phyloP scores from a whole-genome alignment of 1,140 invertebrate genomes.

The Lasaia peninsularis region DNA sequence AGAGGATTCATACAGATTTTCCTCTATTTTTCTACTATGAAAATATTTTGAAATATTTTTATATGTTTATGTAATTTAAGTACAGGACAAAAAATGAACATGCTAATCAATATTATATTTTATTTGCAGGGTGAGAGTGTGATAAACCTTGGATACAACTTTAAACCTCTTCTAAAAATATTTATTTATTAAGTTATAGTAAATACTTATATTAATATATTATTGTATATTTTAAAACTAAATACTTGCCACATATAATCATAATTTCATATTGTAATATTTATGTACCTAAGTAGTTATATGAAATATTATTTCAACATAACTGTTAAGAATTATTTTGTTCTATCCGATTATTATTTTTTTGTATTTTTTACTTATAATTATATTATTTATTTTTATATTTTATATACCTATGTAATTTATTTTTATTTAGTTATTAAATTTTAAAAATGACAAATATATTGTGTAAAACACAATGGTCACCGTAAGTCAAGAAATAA shows the following conservation, averaged over 20 bases:
- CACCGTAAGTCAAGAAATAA: background rate
- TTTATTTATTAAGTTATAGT: background rate
- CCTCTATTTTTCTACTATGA: too few species aligned
- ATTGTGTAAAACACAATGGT: background rate
- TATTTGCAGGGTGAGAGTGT: conserved; percentile 21
- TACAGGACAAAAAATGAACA: too few species aligned
- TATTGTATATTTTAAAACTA: background rate
- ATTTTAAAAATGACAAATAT: background rate
- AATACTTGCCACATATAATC: background rate
- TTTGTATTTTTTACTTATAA: conserved; percentile 15
- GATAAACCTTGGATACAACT: conserved; percentile 11
- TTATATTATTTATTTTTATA: background rate
- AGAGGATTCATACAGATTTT: too few species aligned
- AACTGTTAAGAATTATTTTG: conserved; percentile 12
- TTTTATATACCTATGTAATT: background rate
- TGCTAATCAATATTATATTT: background rate
- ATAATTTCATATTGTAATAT: background rate
- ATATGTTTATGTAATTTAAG: too few species aligned
- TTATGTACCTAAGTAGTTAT: background rate
- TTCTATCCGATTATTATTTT: conserved; percentile 7
- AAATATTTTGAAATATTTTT: too few species aligned
- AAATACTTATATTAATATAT: background rate
- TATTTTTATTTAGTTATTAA: background rate
- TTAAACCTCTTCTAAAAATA: background rate
- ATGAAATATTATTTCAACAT: too few species aligned